Evolutionary conservation across 2,113 vertebrate species (phyloP).

Genomic region (Stigmatopora argus): DNA sequence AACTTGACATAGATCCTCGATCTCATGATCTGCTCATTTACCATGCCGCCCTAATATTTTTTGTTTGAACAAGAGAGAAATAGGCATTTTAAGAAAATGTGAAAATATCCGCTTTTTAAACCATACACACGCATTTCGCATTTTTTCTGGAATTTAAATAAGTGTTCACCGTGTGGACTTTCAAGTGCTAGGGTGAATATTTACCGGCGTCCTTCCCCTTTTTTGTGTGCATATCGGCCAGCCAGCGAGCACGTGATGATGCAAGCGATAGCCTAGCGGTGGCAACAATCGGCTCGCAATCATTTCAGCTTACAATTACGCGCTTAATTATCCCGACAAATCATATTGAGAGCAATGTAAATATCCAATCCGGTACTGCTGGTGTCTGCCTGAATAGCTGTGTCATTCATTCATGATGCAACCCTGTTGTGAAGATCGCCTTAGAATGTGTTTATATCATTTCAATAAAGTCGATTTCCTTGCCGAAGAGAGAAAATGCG

Average conservation of each 20-base stretch:
- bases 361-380: neutral
- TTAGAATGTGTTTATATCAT: neutral
- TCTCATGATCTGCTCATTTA: too few relatives aligned
- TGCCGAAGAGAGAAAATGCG: neutral
- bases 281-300: constrained; percentile 37
- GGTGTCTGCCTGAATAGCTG: neutral
- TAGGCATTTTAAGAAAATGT: too few relatives aligned
- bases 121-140: too few relatives aligned
- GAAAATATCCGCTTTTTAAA: too few relatives aligned
- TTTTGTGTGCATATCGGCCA: constrained; percentile 5
- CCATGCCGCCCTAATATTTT: too few relatives aligned
- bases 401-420: neutral
- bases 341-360: neutral
- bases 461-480: neutral
- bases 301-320: constrained; percentile 15
- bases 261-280: constrained; percentile 36
- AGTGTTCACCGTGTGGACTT: neutral
- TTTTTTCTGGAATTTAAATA: neutral
- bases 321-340: constrained; percentile 14
- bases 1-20: too few relatives aligned
- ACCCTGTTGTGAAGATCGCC: neutral
- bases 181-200: neutral
- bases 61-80: too few relatives aligned
- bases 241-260: constrained; percentile 42
- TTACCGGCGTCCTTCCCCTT: neutral